Evolutionary conservation across 1,140 invertebrate species (phyloP).

Genomic region (Bombus soroeensis): DNA sequence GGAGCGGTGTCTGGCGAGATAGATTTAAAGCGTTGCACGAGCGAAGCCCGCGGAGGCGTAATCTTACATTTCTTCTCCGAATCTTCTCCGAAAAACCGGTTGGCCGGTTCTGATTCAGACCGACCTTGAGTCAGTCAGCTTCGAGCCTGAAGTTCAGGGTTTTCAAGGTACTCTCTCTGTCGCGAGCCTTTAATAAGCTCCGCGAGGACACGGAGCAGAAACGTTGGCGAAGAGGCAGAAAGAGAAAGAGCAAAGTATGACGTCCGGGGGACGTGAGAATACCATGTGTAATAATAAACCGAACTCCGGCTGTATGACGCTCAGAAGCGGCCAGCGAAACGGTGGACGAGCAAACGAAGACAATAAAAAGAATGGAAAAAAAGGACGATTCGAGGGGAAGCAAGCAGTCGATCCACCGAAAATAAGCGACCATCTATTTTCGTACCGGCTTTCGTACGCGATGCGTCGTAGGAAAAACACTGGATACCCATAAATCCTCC

Average conservation of each 20-base stretch:
- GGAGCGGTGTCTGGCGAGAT: not conserved
- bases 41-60: constrained; percentile 44
- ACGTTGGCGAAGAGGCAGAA: not conserved
- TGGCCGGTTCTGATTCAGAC: constrained; percentile 60
- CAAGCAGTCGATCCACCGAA: constrained; percentile 48
- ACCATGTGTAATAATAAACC: constrained; percentile 66
- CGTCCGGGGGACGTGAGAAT: constrained; percentile 26
- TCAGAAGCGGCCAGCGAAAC: constrained; percentile 23
- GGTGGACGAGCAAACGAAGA: constrained; percentile 26
- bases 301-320: constrained; percentile 20
- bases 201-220: constrained; percentile 33
- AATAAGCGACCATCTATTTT: constrained; percentile 67
- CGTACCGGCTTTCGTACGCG: constrained; percentile 31
- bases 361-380: constrained; percentile 39
- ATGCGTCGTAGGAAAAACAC: constrained; percentile 40
- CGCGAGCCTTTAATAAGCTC: constrained; percentile 58
- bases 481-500: not conserved
- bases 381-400: constrained; percentile 17
- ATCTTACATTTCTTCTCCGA: constrained; percentile 63
- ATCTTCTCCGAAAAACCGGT: constrained; percentile 68
- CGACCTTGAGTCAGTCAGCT: constrained; percentile 65
- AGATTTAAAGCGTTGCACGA: constrained; percentile 33
- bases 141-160: constrained; percentile 67
- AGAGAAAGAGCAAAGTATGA: constrained; percentile 17
- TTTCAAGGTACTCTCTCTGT: constrained; percentile 55